Conservation (phyloP, 2,888 invertebrate species). For the Tetropium fuscum region DNA sequence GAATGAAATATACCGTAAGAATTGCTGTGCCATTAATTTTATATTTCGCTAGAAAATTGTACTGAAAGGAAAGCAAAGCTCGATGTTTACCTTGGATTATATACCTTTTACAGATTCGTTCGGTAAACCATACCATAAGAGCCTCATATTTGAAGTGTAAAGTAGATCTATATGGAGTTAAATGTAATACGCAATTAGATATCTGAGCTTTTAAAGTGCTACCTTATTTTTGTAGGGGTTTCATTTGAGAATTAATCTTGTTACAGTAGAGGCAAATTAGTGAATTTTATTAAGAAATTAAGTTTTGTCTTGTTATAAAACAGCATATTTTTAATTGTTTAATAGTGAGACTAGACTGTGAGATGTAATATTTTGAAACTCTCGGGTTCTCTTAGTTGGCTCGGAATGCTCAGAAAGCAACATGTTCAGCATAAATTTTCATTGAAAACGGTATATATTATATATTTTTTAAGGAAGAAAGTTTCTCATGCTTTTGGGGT, state of each 20-base stretch:
- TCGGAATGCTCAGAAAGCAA: no score
- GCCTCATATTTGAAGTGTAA: not conserved
- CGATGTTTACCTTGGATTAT: constrained; percentile 21
- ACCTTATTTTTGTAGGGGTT: constrained; percentile 3
- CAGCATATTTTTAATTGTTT: no score
- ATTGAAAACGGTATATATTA: no score
- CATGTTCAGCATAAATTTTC: no score
- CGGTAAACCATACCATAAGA: not conserved
- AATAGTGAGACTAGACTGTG: no score
- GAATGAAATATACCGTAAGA: constrained; percentile 31
- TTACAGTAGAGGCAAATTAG: no score
- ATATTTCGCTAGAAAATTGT: constrained; percentile 30
- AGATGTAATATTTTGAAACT: no score
- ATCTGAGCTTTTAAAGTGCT: constrained; percentile 10
- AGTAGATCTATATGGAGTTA: constrained; percentile 1
- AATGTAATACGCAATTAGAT: constrained; percentile 3
- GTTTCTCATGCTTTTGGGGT: no score
- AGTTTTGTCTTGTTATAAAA: no score
- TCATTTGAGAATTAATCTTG: constrained; percentile 2
- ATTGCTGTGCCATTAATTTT: constrained; percentile 40
- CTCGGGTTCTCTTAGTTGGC: no score
- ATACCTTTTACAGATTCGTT: not conserved
- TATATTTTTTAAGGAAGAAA: no score
- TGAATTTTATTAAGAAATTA: no score
- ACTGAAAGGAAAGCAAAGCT: not conserved